These are phyloP conservation scores for Drosophila nigromelanica DNA, from an alignment of 1,140 invertebrate species.

Conservation along the genomic window DNA sequence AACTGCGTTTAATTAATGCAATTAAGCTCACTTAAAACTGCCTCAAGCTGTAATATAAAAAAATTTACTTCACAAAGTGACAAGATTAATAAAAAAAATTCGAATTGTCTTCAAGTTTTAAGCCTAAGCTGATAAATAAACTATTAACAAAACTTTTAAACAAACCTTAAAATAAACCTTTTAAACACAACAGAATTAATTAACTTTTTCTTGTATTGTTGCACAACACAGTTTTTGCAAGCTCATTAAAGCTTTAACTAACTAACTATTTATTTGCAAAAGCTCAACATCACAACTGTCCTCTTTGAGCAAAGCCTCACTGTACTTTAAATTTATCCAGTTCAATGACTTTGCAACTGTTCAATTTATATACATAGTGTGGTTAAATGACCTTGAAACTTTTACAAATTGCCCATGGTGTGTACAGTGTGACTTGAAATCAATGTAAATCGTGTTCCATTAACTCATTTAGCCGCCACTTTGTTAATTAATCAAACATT, in stretches of 20 bases:
- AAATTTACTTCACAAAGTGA: too few species aligned
- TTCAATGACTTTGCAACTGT: constrained; percentile 11
- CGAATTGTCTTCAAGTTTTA: too few species aligned
- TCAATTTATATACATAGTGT: background rate
- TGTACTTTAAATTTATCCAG: background rate
- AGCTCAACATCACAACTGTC: background rate
- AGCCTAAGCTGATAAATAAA: too few species aligned
- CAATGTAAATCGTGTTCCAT: constrained; percentile 59
- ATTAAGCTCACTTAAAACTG: background rate
- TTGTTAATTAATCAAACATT: constrained; percentile 73
- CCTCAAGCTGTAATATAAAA: background rate
- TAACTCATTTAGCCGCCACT: constrained; percentile 41
- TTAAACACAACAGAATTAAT: too few species aligned
- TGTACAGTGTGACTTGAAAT: constrained; percentile 38
- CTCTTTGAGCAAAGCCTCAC: background rate
- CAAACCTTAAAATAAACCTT: too few species aligned
- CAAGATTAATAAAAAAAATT: too few species aligned
- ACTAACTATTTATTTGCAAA: background rate
- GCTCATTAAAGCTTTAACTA: background rate
- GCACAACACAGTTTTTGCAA: background rate
- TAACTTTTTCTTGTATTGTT: too few species aligned
- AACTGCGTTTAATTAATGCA: background rate
- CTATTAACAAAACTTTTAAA: too few species aligned
- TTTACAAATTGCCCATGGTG: constrained; percentile 5
- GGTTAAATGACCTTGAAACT: constrained; percentile 21